These are phyloP conservation scores for Stigmatopora argus DNA, from an alignment of 2,113 vertebrate genomes.

Conservation along the genomic window DNA sequence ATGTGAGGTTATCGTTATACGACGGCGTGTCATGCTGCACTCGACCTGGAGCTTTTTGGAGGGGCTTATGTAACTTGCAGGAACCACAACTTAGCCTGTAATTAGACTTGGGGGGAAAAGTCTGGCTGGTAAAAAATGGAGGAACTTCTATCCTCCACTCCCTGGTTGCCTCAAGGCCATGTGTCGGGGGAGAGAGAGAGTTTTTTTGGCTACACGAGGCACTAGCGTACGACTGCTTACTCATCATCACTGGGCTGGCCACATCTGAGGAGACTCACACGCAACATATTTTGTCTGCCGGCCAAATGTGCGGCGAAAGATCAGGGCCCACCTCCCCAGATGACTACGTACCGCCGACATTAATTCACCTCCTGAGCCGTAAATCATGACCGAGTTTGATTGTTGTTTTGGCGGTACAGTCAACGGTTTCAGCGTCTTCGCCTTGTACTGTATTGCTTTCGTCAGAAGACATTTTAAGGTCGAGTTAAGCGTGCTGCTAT, in stretches of 20 bases:
- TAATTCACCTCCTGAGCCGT: slow-evolving; percentile 39
- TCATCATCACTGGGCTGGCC: slow-evolving; percentile 51
- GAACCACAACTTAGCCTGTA: slow-evolving; percentile 51
- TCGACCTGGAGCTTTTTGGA: slow-evolving; percentile 42
- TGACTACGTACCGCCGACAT: not conserved
- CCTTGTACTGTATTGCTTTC: no score
- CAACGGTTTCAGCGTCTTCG: no score
- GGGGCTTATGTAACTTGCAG: slow-evolving; percentile 42
- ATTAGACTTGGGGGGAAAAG: slow-evolving; percentile 42
- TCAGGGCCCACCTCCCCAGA: slow-evolving; percentile 13
- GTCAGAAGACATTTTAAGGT: no score
- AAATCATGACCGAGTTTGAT: slow-evolving; percentile 24
- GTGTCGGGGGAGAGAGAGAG: slow-evolving; percentile 46
- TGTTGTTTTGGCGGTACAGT: no score
- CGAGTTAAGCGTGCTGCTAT: no score
- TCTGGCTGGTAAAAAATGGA: slow-evolving; percentile 41
- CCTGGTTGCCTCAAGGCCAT: slow-evolving; percentile 34
- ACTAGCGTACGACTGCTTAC: slow-evolving; percentile 53
- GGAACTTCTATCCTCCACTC: slow-evolving; percentile 46
- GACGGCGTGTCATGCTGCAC: slow-evolving; percentile 14
- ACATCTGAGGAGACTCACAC: slow-evolving; percentile 56
- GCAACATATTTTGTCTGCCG: slow-evolving; percentile 54
- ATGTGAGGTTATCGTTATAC: not conserved
- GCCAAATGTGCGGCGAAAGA: slow-evolving; percentile 56
- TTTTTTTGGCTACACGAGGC: slow-evolving; percentile 37